A percentile compares a stretch with the other conserved stretches of the same genome.
Evolutionary conservation across 2,888 invertebrate species (phyloP).

Genomic region (Phrixothrix hirtus): DNA sequence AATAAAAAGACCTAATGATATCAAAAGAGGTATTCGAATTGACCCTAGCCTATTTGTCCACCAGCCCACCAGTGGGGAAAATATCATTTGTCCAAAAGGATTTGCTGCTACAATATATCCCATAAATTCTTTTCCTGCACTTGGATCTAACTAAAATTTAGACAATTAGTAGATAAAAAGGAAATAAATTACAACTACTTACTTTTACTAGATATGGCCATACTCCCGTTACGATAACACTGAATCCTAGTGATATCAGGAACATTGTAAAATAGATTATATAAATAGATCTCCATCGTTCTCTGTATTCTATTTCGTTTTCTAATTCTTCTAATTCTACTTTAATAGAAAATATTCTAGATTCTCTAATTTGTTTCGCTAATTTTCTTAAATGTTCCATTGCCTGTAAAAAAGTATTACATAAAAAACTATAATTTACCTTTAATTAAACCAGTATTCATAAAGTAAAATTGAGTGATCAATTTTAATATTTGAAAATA

Average conservation of each 20-base stretch:
- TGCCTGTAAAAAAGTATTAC: no score
- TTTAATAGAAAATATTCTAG: constrained; percentile 1
- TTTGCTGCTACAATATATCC: constrained; percentile 84
- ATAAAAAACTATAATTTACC: no score
- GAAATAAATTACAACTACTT: constrained; percentile 35
- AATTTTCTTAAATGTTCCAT: constrained; percentile 22
- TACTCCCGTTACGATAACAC: constrained; percentile 83
- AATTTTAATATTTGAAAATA: no score
- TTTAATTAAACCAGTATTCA: no score
- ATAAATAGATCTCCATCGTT: constrained; percentile 78
- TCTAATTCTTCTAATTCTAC: constrained; percentile 60
- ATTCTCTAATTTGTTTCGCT: constrained; percentile 18
- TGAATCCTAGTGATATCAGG: constrained; percentile 85
- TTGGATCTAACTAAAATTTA: constrained; percentile 71
- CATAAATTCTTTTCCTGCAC: constrained; percentile 79
- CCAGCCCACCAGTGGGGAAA: constrained; percentile 82
- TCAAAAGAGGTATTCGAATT: constrained; percentile 71
- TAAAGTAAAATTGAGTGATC: no score
- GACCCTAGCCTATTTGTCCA: constrained; percentile 79
- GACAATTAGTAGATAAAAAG: background rate
- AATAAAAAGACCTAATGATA: constrained; percentile 72
- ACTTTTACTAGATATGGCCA: constrained; percentile 89
- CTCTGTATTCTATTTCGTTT: constrained; percentile 66
- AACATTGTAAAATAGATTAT: constrained; percentile 89
- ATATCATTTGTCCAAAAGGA: constrained; percentile 84